A percentile compares a stretch with the other conserved stretches of the same genome.
Conservation (phyloP, 2,797 vertebrate genomes). For the Coracias cyanogaster region DNA sequence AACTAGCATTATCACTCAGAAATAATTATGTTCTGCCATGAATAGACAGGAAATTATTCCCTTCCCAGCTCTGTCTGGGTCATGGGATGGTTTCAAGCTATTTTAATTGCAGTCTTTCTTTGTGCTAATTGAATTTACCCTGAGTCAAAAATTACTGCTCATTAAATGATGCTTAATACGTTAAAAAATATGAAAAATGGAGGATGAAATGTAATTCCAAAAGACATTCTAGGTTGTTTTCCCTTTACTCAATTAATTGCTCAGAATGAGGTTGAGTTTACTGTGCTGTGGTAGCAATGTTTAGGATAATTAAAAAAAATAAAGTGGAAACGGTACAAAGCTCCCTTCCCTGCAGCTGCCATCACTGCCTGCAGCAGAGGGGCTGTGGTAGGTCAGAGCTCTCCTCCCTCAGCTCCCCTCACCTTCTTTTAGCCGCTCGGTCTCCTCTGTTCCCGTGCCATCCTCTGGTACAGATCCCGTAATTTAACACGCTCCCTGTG, state of each 20-base stretch:
- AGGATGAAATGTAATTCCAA: not conserved
- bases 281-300: not conserved
- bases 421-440: not conserved
- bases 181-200: not conserved
- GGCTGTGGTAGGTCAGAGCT: not conserved
- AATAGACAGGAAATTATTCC: not conserved
- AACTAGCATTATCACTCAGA: not conserved
- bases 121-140: not conserved
- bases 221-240: not conserved
- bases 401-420: rapidly evolving
- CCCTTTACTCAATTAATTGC: not conserved
- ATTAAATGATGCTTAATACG: not conserved
- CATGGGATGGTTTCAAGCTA: not conserved
- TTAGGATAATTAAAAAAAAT: not conserved
- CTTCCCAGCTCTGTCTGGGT: not conserved
- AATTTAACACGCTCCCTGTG: not conserved
- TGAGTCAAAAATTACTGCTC: not conserved
- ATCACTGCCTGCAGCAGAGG: not conserved
- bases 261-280: not conserved
- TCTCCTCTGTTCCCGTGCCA: rapidly evolving
- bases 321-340: not conserved
- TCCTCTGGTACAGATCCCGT: not conserved
- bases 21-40: not conserved
- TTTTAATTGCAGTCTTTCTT: not conserved
- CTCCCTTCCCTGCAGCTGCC: not conserved